Conservation (phyloP, 2,113 vertebrate genomes). For the Cyprinodon tularosa region DNA sequence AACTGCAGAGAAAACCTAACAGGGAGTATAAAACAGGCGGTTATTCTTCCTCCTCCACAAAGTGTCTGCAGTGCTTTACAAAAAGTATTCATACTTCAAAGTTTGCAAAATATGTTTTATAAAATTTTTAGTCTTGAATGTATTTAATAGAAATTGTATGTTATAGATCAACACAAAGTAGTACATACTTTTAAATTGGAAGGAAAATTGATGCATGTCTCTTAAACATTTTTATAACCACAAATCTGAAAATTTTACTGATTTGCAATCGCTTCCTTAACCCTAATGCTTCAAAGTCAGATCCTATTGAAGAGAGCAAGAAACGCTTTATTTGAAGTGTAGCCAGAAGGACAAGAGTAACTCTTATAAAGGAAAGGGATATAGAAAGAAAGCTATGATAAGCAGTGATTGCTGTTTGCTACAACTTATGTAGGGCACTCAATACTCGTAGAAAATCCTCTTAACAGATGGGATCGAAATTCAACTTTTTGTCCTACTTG, state of each 20-base stretch:
- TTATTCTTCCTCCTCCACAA: conserved; percentile 11
- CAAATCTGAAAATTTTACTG: too few species aligned
- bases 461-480: not conserved
- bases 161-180: too few species aligned
- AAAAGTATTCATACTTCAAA: not conserved
- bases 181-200: too few species aligned
- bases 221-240: too few species aligned
- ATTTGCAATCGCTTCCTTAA: too few species aligned
- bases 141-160: too few species aligned
- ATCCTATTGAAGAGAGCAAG: not conserved
- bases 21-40: conserved; percentile 34
- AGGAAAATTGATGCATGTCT: too few species aligned
- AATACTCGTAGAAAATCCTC: not conserved
- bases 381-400: not conserved
- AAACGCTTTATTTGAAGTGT: not conserved
- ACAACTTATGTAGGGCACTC: not conserved
- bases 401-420: not conserved
- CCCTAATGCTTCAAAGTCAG: too few species aligned
- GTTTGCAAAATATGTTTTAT: not conserved
- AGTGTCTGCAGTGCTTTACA: not conserved
- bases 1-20: conserved; percentile 67
- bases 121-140: not conserved
- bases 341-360: not conserved
- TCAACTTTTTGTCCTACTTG: not conserved
- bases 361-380: not conserved